Conservation (phyloP, 2,888 invertebrate species). For the Troides oblongomaculatus region DNA sequence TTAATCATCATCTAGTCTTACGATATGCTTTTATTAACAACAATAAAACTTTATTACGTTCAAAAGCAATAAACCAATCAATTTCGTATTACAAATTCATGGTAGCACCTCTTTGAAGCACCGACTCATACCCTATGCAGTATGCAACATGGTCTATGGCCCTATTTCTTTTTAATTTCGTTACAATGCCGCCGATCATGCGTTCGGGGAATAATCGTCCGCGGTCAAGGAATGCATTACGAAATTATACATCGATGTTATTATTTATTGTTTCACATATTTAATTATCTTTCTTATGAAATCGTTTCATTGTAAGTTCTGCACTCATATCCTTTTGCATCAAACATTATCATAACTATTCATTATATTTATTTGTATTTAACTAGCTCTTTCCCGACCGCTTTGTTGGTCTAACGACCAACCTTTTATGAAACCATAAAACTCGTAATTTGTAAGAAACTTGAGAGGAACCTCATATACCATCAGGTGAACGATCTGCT, state of each 20-base stretch:
- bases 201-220: conserved; percentile 54
- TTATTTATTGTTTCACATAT: conserved; percentile 17
- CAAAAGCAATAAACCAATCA: conserved; percentile 51
- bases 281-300: conserved; percentile 7
- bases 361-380: background rate
- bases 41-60: conserved; percentile 40
- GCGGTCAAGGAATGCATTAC: conserved; percentile 32
- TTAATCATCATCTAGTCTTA: no score
- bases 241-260: conserved; percentile 26
- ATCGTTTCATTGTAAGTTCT: background rate
- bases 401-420: no score
- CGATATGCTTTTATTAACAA: conserved; percentile 32
- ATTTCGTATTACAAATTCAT: conserved; percentile 54
- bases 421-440: no score
- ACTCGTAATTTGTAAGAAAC: no score
- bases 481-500: no score
- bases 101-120: conserved; percentile 41
- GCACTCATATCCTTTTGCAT: background rate
- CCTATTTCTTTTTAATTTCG: conserved; percentile 72
- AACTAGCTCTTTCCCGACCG: no score
- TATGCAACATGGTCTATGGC: conserved; percentile 52
- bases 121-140: conserved; percentile 49
- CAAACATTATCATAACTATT: background rate
- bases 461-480: no score
- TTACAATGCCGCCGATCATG: conserved; percentile 54